Percentiles rank a stretch among this genome's conserved stretches.
Evolutionary conservation across 2,797 vertebrate species (phyloP).

Genomic region (Rhincodon typus): DNA sequence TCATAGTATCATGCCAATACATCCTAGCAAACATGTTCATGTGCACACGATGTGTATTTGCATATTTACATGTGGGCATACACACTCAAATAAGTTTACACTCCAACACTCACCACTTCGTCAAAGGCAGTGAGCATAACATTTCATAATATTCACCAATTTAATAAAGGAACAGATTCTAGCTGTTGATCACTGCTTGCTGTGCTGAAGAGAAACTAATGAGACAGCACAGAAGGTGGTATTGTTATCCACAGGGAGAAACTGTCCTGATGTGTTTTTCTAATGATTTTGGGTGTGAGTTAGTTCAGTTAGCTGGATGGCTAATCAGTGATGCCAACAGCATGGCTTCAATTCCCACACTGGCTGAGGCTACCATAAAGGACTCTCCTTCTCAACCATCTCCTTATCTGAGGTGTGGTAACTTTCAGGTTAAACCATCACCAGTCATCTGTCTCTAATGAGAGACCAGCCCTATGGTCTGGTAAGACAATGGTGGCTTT

Average conservation of each 20-base stretch:
- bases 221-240: background rate
- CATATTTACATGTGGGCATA: background rate
- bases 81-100: background rate
- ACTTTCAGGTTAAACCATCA: no score
- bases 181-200: background rate
- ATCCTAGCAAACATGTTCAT: background rate
- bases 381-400: no score
- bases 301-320: no score
- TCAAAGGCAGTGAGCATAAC: background rate
- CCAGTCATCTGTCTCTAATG: no score
- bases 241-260: background rate
- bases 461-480: no score
- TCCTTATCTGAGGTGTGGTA: no score
- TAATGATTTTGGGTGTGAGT: no score
- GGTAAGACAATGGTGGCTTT: no score
- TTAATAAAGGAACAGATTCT: background rate
- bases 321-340: no score
- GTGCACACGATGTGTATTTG: background rate
- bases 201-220: background rate
- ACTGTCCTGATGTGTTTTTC: background rate
- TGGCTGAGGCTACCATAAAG: no score
- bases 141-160: background rate
- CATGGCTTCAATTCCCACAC: no score
- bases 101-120: background rate
- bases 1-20: background rate